phyloP scores from a whole-genome alignment of 2,113 vertebrate genomes.

The Leptobrachium leishanense region DNA sequence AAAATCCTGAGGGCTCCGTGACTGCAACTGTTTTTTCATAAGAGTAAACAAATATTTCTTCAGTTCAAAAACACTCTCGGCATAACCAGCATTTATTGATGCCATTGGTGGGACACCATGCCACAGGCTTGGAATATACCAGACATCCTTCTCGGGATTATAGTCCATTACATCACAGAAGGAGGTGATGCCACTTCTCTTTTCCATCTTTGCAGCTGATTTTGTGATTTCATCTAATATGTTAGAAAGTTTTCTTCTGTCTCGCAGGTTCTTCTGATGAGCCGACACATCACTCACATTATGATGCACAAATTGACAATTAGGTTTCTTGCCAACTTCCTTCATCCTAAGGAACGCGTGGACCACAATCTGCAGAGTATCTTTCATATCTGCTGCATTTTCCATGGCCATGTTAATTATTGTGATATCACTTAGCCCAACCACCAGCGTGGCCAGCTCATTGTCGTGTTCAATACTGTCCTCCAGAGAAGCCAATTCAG shows the following conservation, averaged over 20 bases:
- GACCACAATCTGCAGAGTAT: constrained; percentile 64
- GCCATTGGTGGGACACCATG: constrained; percentile 61
- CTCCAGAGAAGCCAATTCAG: constrained; percentile 44
- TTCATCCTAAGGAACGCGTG: constrained; percentile 71
- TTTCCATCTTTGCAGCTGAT: constrained; percentile 67
- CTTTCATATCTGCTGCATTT: constrained; percentile 58
- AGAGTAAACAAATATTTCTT: constrained; percentile 56
- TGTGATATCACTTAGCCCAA: constrained; percentile 69
- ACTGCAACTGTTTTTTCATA: constrained; percentile 53
- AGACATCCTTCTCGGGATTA: constrained; percentile 48
- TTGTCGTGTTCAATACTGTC: constrained; percentile 72
- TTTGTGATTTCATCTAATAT: constrained; percentile 65
- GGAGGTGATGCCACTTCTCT: constrained; percentile 53
- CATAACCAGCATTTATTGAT: constrained; percentile 59
- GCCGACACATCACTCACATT: constrained; percentile 67
- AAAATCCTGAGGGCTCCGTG: constrained; percentile 55
- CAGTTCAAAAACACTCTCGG: constrained; percentile 51
- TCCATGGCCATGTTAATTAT: constrained; percentile 69
- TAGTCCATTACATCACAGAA: constrained; percentile 52
- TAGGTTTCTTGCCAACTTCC: constrained; percentile 67
- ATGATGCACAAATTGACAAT: constrained; percentile 74
- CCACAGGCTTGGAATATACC: constrained; percentile 62
- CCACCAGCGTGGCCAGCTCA: constrained; percentile 69
- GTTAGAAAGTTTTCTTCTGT: constrained; percentile 63
- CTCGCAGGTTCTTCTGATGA: constrained; percentile 64